These are phyloP conservation scores for Oscheius sp. DNA, from an alignment of 1,140 invertebrate species.

Conservation along the genomic window DNA sequence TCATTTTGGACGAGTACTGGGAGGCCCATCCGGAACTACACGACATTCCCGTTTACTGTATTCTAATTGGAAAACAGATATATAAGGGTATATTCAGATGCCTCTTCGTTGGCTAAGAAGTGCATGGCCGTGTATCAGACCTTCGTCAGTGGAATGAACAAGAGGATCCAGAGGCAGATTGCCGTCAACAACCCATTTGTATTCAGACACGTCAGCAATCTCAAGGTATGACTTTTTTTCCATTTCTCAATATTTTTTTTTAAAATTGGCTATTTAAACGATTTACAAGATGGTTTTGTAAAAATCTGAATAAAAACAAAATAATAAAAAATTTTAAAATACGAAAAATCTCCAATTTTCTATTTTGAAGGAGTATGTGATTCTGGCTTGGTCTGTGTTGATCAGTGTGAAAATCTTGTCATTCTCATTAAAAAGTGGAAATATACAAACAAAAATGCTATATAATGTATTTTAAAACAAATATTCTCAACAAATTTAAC, in stretches of 20 bases:
- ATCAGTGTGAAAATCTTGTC: neutral
- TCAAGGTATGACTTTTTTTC: constrained; percentile 73
- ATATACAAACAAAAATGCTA: no score
- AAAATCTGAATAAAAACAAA: no score
- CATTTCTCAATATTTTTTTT: neutral
- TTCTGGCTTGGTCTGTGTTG: no score
- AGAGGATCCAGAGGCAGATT: constrained; percentile 89
- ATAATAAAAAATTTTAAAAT: no score
- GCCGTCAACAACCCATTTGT: constrained; percentile 98
- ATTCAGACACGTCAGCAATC: constrained; percentile 95
- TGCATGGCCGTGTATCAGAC: constrained; percentile 99
- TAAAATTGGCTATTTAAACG: no score
- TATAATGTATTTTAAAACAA: no score
- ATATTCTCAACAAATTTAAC: neutral
- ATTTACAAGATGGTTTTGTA: no score
- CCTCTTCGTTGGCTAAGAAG: constrained; percentile 96
- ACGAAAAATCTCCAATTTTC: no score
- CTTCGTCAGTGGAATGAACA: constrained; percentile 99
- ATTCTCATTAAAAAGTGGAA: neutral
- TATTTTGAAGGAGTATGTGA: no score
- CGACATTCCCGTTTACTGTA: constrained; percentile 94
- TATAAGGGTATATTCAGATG: constrained; percentile 66
- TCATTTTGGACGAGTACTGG: constrained; percentile 98
- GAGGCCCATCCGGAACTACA: constrained; percentile 93
- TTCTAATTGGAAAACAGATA: neutral